Base-by-base conservation (phyloP, 2,888 invertebrate genomes). In the Aphodius sticticus region DNA sequence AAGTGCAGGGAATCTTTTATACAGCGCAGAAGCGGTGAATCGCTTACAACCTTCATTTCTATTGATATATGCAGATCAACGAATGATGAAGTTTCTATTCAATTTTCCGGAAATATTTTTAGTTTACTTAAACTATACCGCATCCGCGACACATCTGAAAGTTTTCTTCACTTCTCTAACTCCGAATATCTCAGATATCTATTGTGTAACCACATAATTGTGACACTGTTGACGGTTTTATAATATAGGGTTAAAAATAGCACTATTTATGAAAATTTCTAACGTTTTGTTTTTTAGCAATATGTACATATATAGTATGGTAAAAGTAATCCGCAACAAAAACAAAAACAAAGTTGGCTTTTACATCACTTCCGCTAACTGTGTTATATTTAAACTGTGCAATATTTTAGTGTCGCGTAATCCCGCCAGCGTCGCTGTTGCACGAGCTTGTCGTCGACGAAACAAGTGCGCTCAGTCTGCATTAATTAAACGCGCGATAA, bases 401-500 rank as follows among this genome's bases (percentile, higher is more conserved):
- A 53, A 53, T 53, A 53, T 53, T 53, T 53, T 53, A 53, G 53
- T 53, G 53, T 53, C 53, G 12, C 12, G 53, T 53, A 53, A 53
- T 53, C 53, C 53, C 53, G 53, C 9, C 53, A 5, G 53, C 9
- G 53, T 53, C 53, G 53, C 53, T 12, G 53, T 5, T 53, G 53
- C 53, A 53, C 53, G 9, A 7, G 53, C 53, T 53, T 53, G 53
- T 53, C 53, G 53, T 53, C 53, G 53, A 53, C 53, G 53, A 53
- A 53, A 53, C 53, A 53, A 53, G 53, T 74, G 74, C 74, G 37
- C 74, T 74, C 36, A 35, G 74, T 37, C 74, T 74, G 74, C 74
- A 74, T 74, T 74, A 74, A 74, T 74, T 74, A 74, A 74, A 74
- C 74, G 74, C 74, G 35, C 74, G 35, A 74, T 74, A 74, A 74